Evolutionary conservation across 2,113 vertebrate genomes (phyloP), one percentile per base, ranked within the genome.

Genomic region (Physeter macrocephalus): DNA sequence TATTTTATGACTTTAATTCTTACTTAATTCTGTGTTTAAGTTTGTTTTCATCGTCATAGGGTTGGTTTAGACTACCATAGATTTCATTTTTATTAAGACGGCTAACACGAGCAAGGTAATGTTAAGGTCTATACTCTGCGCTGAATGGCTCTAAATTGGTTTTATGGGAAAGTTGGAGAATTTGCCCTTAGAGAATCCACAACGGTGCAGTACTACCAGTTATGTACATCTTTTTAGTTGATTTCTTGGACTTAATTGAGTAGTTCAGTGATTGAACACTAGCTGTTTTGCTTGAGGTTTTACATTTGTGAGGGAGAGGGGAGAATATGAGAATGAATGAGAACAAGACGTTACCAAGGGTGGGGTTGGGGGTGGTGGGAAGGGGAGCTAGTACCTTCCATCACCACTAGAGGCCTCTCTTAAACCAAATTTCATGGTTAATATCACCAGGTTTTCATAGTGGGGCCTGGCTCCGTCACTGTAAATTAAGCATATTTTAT

Each of bases 371-470:
- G 18, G 9, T 78, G 41, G 9, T 52, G 7, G 14, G 36, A 59
- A 88, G 31, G 34, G 27, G 20, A 29, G 31, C 41, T 92, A 77
- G 43, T 96, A 81, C 77, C 88, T 64, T 54, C 21, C 17, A 0
- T 81, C 92, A 41, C 98, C 98, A 98, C 97, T 98, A 98, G 98
- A 98, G 98, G 98, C 98, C 98, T 98, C 98, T 98, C 96, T 98
- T 93, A 97, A 69, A 93, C 97, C 89, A 96, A 83, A 57, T 94
- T 97, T 98, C 88, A 41, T 1, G 0, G 27, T 72, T 88, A 27
- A 11, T 84, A 49, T 2, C 20, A 41, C 62, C 52, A 69, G 46
- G 31, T 71, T 97, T 97, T 41, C 18, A 5, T 57, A 54, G 71
- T 77, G 94, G 52, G 17, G 64, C 0, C 64, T 67, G 61, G 61